Conservation (phyloP, 2,888 invertebrate species). For the Atethmia centrago region DNA sequence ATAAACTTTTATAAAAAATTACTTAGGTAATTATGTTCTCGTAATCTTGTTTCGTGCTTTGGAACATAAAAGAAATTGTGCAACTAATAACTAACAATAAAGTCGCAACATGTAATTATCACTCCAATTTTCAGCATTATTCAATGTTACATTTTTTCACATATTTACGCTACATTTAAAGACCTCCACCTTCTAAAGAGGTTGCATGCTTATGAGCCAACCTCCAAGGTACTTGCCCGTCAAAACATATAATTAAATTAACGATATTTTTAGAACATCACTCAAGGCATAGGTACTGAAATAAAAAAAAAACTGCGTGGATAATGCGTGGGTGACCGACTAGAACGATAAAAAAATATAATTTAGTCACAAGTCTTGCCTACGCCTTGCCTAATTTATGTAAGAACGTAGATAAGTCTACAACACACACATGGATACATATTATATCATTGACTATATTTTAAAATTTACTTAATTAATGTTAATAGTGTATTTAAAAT, state of each 20-base stretch:
- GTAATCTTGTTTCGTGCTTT: no score
- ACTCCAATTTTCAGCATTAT: neutral
- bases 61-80: no score
- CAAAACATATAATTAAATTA: conserved; percentile 23
- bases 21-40: no score
- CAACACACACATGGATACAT: no score
- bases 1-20: no score
- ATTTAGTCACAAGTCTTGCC: neutral
- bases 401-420: no score
- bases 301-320: neutral
- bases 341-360: neutral
- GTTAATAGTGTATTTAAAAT: no score
- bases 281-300: neutral
- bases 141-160: conserved; percentile 38
- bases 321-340: neutral
- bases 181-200: conserved; percentile 7
- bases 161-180: conserved; percentile 21
- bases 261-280: neutral
- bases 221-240: conserved; percentile 8
- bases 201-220: conserved; percentile 4
- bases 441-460: no score
- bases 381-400: neutral
- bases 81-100: no score
- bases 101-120: neutral
- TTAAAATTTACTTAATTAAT: no score